These are phyloP conservation scores for Heliocidaris erythrogramma DNA, from an alignment of 35 echinoderm and acorn worm species.

Conservation along the genomic window DNA sequence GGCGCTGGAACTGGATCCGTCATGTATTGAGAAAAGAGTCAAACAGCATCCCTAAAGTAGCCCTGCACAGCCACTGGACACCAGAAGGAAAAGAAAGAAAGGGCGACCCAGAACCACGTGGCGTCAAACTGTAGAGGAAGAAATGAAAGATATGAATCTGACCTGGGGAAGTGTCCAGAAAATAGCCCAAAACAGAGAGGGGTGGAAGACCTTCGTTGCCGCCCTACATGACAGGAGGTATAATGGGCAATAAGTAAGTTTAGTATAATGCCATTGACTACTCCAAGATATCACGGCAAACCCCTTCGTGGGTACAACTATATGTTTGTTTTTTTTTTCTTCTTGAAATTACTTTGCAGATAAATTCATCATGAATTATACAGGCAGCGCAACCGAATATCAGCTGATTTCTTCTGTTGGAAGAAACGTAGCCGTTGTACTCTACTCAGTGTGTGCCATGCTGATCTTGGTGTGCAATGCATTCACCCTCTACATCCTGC, in stretches of 20 bases:
- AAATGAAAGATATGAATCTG: background rate
- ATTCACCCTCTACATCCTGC: background rate
- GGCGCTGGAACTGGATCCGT: background rate
- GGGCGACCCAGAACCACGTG: background rate
- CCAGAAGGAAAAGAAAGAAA: slow-evolving; percentile 39
- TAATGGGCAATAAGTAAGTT: slow-evolving; percentile 41
- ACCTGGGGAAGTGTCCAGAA: background rate
- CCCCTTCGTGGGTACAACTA: no score
- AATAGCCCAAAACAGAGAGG: background rate
- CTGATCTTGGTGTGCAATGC: background rate
- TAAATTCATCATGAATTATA: background rate
- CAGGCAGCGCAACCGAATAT: background rate
- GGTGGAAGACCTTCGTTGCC: slow-evolving; percentile 31
- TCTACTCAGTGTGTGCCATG: background rate
- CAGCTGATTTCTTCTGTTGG: background rate
- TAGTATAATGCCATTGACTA: no score
- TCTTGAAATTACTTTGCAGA: background rate
- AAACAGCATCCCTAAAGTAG: slow-evolving; percentile 5
- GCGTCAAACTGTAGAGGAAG: background rate
- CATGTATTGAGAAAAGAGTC: slow-evolving; percentile 15
- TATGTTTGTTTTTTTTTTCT: no score
- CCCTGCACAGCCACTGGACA: slow-evolving; percentile 49
- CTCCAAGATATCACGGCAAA: no score
- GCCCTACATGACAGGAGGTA: slow-evolving; percentile 4
- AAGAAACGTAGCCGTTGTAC: background rate